Conservation (phyloP, 1,140 invertebrate genomes). For the Drosophila ironensis region DNA sequence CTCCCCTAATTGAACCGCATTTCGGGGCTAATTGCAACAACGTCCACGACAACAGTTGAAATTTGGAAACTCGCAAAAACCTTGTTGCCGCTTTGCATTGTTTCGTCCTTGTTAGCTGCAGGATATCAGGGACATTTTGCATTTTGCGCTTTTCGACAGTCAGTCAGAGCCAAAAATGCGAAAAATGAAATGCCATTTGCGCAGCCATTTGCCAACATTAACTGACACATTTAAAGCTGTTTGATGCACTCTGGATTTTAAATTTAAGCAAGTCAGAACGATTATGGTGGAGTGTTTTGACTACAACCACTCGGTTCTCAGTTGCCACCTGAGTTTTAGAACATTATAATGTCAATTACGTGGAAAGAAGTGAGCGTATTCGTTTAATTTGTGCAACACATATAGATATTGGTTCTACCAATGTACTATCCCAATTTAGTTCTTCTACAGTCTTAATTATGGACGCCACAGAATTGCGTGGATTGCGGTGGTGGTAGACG, state of each 20-base stretch:
- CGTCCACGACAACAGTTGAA: slow-evolving; percentile 24
- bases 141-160: slow-evolving; percentile 14
- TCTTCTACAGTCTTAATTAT: too few species aligned
- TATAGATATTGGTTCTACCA: too few species aligned
- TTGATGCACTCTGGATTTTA: not conserved
- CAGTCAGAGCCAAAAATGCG: slow-evolving; percentile 6
- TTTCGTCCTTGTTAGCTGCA: not conserved
- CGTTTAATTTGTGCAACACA: too few species aligned
- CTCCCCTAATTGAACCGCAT: slow-evolving; percentile 47
- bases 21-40: slow-evolving; percentile 35
- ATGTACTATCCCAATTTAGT: too few species aligned
- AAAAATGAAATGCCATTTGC: not conserved
- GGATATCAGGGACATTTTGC: not conserved
- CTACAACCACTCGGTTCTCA: too few species aligned
- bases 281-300: too few species aligned
- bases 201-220: not conserved
- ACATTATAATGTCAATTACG: too few species aligned
- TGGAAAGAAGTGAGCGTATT: too few species aligned
- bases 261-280: too few species aligned
- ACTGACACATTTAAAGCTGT: not conserved
- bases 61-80: slow-evolving; percentile 16
- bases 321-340: too few species aligned
- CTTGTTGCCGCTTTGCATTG: slow-evolving; percentile 3
- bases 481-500: too few species aligned
- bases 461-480: too few species aligned